Base-by-base conservation (phyloP, 2,113 vertebrate genomes). In the Indicator maculatus region DNA sequence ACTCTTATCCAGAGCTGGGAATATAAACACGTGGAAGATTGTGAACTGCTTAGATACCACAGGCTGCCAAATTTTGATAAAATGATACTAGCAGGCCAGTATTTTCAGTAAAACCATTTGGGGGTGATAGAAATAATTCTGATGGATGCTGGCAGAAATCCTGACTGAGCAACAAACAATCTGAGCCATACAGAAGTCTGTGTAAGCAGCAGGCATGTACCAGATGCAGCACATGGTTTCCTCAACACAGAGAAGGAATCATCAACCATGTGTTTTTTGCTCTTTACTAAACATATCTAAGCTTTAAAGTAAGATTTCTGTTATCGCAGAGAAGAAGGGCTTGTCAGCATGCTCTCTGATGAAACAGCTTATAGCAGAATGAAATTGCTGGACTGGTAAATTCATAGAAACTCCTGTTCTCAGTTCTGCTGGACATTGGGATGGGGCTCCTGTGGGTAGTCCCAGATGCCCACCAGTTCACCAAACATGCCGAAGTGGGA, bases 241-340 rank as follows among this genome's bases (percentile, higher is more conserved):
- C 64, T 55, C 81, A 85, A 79, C 10, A 56, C 4, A 1, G 21
- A 76, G 55, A 76, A 64, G 45, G 66, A 52, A 89, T n/a, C 55
- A 79, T 72, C 71, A 77, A 5, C 44, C 66, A 8, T 6, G 18
- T 36, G 21, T 91, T 53, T 80, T 83, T 55, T 79, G 60, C 64
- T 91, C 45, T 88, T 83, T 58, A 55, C 60, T 55, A 11, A 8
- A 38, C 26, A 50, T 47, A 47, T 72, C 69, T 82, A 80, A 64
- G 61, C 33, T 75, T 86, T 80, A 74, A 77, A 71, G 52, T 45
- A 70, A 88, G 60, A 31, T 88, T 86, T 77, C 71, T 74, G 23
- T 56, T 83, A 64, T 1, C 2, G 2, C 56, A 72, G 18, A 33
- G 83, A 83, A 93, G 72, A 27, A 2, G 1, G 19, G 27, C 71